These are phyloP conservation scores for Scaptomyza montana DNA, from an alignment of 1,140 invertebrate species.

Conservation along the genomic window DNA sequence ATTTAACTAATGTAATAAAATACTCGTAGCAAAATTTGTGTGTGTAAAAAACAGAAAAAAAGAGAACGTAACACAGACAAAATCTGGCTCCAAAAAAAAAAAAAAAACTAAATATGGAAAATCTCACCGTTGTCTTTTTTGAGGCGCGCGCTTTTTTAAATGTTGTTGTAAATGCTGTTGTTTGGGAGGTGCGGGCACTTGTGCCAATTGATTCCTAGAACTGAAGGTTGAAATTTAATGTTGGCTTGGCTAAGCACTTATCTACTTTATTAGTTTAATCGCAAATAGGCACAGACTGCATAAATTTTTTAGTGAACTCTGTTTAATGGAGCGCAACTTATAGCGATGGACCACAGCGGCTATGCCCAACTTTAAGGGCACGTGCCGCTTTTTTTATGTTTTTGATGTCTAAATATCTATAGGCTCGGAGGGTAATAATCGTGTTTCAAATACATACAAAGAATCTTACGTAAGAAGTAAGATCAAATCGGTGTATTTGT, in stretches of 20 bases:
- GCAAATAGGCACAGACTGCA: background rate
- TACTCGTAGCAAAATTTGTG: background rate
- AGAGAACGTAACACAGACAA: conserved; percentile 17
- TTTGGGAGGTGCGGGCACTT: conserved; percentile 35
- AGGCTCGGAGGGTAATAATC: too few relatives aligned
- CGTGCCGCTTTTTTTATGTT: too few relatives aligned
- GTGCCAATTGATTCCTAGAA: conserved; percentile 71
- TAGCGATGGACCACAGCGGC: background rate
- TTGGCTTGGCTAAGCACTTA: conserved; percentile 41
- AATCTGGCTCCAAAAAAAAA: conserved; percentile 33
- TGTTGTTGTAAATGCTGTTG: conserved; percentile 10
- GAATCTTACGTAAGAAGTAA: too few relatives aligned
- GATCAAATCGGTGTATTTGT: too few relatives aligned
- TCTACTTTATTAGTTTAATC: background rate
- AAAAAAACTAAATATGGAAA: conserved; percentile 12
- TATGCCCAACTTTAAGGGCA: background rate
- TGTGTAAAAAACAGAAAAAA: conserved; percentile 5
- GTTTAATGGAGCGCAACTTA: conserved; percentile 17
- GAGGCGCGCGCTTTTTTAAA: conserved; percentile 20
- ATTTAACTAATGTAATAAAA: conserved; percentile 21
- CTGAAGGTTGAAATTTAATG: conserved; percentile 71
- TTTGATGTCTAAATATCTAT: too few relatives aligned
- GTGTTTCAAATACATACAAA: too few relatives aligned
- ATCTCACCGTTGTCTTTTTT: conserved; percentile 44
- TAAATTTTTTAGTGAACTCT: background rate